These are phyloP conservation scores for Apantesis nais DNA, from an alignment of 2,888 invertebrate species.

Conservation along the genomic window DNA sequence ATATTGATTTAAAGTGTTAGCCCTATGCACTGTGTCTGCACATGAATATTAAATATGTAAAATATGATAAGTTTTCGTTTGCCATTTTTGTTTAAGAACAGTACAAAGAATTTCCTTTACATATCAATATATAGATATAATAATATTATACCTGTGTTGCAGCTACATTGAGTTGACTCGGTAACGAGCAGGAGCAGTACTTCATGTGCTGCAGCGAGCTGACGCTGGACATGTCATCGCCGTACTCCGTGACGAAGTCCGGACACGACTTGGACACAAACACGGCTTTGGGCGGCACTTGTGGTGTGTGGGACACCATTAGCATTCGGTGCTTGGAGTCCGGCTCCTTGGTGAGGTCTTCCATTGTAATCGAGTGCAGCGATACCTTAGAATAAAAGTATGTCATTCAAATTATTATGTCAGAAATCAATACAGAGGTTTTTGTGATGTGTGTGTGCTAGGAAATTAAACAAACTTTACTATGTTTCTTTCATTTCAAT, in stretches of 20 bases:
- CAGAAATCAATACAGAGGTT: too few relatives aligned
- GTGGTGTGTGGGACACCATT: constrained; percentile 89
- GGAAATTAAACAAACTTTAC: not conserved
- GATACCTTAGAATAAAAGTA: constrained; percentile 84
- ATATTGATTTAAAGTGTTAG: too few relatives aligned
- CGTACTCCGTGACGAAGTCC: constrained; percentile 81
- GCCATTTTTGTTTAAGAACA: too few relatives aligned
- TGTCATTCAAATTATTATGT: not conserved
- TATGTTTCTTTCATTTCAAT: too few relatives aligned
- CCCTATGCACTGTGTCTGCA: too few relatives aligned
- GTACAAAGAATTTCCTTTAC: too few relatives aligned
- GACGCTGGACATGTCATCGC: constrained; percentile 41
- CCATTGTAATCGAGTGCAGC: constrained; percentile 94
- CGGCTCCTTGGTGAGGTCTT: constrained; percentile 92
- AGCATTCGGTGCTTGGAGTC: constrained; percentile 93
- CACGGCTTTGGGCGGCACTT: constrained; percentile 75
- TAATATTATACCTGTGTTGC: constrained; percentile 53
- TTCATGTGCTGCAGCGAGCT: constrained; percentile 42
- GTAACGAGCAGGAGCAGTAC: constrained; percentile 59
- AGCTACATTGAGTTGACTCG: constrained; percentile 59
- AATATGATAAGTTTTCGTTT: too few relatives aligned
- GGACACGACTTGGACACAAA: constrained; percentile 94
- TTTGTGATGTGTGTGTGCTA: too few relatives aligned
- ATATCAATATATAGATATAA: not conserved
- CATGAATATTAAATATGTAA: too few relatives aligned